Evolutionary conservation across 2,113 vertebrate species (phyloP).

Genomic region (Pseudorasbora parva): DNA sequence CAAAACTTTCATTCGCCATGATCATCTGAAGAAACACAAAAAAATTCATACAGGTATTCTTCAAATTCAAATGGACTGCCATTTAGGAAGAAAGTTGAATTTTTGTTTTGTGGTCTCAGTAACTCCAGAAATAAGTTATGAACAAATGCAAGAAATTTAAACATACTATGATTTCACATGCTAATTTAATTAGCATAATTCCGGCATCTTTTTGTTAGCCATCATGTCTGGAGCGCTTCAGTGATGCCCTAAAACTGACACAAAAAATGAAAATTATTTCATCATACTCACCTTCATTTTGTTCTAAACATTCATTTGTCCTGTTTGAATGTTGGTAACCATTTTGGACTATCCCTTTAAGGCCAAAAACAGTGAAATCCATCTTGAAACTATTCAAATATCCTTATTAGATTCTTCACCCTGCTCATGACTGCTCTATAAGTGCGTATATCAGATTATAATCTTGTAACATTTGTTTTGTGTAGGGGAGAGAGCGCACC

Average conservation of each 20-base stretch:
- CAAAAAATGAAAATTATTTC: neutral
- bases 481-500: constrained; percentile 94
- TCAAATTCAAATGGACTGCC: neutral
- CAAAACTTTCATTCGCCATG: constrained; percentile 96
- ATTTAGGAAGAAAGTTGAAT: neutral
- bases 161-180: neutral
- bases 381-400: neutral
- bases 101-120: neutral
- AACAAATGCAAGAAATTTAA: neutral
- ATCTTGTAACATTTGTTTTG: neutral
- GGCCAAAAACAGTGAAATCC: neutral
- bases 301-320: too few species aligned
- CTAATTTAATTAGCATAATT: neutral
- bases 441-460: neutral
- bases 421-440: neutral
- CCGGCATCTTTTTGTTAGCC: neutral
- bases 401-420: neutral
- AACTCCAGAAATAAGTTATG: neutral
- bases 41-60: constrained; percentile 93
- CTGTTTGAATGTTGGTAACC: neutral
- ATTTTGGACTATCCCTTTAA: neutral
- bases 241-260: neutral
- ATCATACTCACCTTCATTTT: neutral
- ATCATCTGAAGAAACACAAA: constrained; percentile 97
- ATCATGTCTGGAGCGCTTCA: neutral